Percentiles rank a stretch among this genome's conserved stretches.
These are phyloP conservation scores for Neria commutata DNA, from an alignment of 2,888 invertebrate species.

Conservation along the genomic window DNA sequence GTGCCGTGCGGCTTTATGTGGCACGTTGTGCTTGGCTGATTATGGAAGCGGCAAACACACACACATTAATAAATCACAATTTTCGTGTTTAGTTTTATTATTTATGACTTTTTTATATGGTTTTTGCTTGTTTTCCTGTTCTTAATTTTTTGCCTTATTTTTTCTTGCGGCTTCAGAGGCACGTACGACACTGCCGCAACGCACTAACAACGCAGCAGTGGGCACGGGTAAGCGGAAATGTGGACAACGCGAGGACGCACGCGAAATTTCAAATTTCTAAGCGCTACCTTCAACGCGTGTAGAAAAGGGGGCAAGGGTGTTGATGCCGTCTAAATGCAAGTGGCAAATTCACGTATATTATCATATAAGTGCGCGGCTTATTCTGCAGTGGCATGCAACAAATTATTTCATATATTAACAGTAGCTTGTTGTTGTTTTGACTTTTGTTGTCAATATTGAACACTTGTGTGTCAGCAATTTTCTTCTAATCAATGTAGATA, in stretches of 20 bases:
- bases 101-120: background rate
- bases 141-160: background rate
- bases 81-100: conserved; percentile 9
- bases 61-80: conserved; percentile 28
- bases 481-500: no score
- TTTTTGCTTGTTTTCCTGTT: background rate
- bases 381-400: conserved; percentile 15
- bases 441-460: conserved; percentile 11
- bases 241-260: conserved; percentile 3
- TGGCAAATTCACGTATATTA: no score
- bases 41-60: conserved; percentile 2
- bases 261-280: background rate
- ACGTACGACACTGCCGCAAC: background rate
- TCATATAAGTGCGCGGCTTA: no score
- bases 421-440: conserved; percentile 5
- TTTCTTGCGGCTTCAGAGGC: no score
- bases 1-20: background rate
- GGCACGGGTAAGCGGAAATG: background rate
- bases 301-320: no score
- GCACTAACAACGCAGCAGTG: background rate
- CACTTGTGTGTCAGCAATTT: no score
- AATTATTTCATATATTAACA: conserved; percentile 33
- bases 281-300: no score
- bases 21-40: background rate
- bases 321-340: no score